phyloP scores from a whole-genome alignment of 2,888 invertebrate genomes.

The Rhamnusium bicolor region DNA sequence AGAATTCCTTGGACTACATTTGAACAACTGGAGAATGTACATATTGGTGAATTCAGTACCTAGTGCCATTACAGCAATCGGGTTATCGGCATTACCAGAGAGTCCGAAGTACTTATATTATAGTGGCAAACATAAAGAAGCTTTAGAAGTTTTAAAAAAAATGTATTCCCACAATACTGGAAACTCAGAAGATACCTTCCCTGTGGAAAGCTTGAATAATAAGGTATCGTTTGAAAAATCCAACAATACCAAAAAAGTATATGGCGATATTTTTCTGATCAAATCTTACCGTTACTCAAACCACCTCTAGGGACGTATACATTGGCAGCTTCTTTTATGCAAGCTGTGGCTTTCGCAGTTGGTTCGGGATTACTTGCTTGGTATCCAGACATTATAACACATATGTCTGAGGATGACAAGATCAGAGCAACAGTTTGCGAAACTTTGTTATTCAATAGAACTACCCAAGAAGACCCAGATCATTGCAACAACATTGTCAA shows the following conservation, averaged over 20 bases:
- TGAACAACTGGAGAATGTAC: conserved; percentile 55
- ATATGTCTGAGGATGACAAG: conserved; percentile 45
- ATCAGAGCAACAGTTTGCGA: conserved; percentile 54
- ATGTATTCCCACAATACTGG: conserved; percentile 58
- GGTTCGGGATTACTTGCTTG: conserved; percentile 53
- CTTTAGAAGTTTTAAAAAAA: conserved; percentile 50
- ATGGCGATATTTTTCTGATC: conserved; percentile 43
- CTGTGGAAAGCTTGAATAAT: conserved; percentile 46
- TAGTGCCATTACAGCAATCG: conserved; percentile 47
- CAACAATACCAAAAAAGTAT: conserved; percentile 28
- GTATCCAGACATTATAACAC: conserved; percentile 61
- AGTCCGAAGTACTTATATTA: conserved; percentile 57
- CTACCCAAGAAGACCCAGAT: neutral
- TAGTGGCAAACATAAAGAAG: conserved; percentile 47
- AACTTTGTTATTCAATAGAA: conserved; percentile 44
- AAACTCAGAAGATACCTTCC: conserved; percentile 47
- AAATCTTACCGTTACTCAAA: conserved; percentile 53
- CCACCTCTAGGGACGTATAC: conserved; percentile 51
- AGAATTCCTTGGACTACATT: conserved; percentile 38
- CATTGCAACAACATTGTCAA: conserved; percentile 30
- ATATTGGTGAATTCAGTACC: conserved; percentile 51
- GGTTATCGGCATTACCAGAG: conserved; percentile 52
- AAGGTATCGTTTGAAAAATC: conserved; percentile 28
- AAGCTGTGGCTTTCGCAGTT: conserved; percentile 56
- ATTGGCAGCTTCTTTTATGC: conserved; percentile 51